Evolutionary conservation across 2,113 vertebrate species (phyloP).

Genomic region (Alligator sinensis): DNA sequence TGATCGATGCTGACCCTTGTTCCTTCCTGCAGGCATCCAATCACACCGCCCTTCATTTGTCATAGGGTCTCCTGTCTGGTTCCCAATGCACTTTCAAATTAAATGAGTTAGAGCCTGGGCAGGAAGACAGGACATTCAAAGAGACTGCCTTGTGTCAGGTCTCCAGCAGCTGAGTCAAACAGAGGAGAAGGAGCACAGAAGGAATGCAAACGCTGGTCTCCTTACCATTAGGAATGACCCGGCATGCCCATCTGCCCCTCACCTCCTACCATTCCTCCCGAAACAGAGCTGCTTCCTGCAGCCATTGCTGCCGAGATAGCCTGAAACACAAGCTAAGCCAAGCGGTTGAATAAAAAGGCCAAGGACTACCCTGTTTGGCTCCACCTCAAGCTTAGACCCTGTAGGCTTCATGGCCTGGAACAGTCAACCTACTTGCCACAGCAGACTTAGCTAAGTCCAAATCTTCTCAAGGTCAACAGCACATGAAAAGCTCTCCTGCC

Average conservation of each 20-base stretch:
- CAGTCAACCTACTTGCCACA: neutral
- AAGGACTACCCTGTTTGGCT: neutral
- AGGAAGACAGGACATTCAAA: neutral
- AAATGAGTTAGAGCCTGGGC: neutral
- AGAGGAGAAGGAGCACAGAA: neutral
- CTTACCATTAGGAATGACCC: neutral
- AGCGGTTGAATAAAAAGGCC: neutral
- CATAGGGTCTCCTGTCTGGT: conserved; percentile 31
- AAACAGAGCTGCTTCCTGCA: neutral
- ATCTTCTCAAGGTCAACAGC: neutral
- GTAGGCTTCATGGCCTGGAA: neutral
- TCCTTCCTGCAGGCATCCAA: conserved; percentile 42
- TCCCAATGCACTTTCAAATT: conserved; percentile 21
- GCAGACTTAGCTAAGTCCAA: neutral
- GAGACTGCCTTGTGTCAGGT: neutral
- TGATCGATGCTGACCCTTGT: conserved; percentile 61
- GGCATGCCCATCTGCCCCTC: neutral
- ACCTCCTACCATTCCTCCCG: neutral
- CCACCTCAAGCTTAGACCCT: neutral
- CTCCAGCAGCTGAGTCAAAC: neutral
- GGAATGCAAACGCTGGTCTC: neutral
- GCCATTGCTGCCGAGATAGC: neutral
- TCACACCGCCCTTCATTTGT: conserved; percentile 53
- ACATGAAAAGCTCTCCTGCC: neutral
- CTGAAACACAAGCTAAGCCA: neutral